Conservation (phyloP, 2,888 invertebrate species). For the Troilus luridus region DNA sequence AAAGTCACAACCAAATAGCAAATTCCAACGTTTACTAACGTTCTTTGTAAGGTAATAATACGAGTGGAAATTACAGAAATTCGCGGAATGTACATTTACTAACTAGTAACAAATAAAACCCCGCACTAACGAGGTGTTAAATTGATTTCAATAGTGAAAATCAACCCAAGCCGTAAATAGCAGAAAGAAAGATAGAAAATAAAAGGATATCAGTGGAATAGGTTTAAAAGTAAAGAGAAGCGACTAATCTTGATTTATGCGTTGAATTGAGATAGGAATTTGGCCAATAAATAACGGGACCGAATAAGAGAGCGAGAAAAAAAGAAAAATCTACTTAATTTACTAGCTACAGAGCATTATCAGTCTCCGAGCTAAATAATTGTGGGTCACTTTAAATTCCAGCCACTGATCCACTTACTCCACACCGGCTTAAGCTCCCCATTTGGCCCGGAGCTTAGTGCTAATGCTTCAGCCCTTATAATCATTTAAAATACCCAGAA, state of each 20-base stretch:
- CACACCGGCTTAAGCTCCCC: slow-evolving; percentile 38
- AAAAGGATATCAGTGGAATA: slow-evolving; percentile 48
- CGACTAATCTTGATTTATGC: slow-evolving; percentile 57
- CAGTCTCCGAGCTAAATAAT: slow-evolving; percentile 45
- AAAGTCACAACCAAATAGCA: no score
- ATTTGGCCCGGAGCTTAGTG: slow-evolving; percentile 30
- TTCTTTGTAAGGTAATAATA: neutral
- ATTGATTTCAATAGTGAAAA: slow-evolving; percentile 1
- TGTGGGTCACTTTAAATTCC: slow-evolving; percentile 43
- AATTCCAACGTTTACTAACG: no score
- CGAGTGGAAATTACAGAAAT: neutral
- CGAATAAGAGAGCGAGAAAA: slow-evolving; percentile 37
- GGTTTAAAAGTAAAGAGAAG: slow-evolving; percentile 47
- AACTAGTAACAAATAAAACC: neutral
- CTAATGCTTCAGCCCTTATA: slow-evolving; percentile 35
- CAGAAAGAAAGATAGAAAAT: slow-evolving; percentile 21
- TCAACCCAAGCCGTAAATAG: neutral
- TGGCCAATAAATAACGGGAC: slow-evolving; percentile 53
- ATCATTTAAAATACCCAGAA: slow-evolving; percentile 14
- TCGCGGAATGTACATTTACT: neutral
- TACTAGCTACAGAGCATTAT: slow-evolving; percentile 42
- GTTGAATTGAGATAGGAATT: slow-evolving; percentile 57
- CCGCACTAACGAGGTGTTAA: neutral
- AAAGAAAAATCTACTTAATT: slow-evolving; percentile 46
- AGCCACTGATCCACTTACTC: slow-evolving; percentile 44